A percentile compares a stretch with the other conserved stretches of the same genome.
phyloP scores from a whole-genome alignment of 2,113 vertebrate genomes.

The Leptodactylus fuscus region DNA sequence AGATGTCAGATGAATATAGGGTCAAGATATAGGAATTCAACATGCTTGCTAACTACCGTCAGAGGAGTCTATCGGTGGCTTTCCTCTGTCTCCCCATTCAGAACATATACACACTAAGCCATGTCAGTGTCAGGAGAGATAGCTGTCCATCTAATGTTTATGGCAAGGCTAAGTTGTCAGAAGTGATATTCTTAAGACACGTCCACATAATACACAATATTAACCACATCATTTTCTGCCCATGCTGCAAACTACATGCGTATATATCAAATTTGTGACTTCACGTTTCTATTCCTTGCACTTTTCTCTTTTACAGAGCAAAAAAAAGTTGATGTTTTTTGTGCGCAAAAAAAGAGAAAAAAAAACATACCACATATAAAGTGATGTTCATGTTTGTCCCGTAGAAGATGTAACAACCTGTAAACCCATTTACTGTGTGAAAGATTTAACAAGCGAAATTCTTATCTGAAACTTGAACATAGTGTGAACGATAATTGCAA shows the following conservation, averaged over 20 bases:
- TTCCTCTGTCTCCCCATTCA: too few species aligned
- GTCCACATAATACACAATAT: background rate
- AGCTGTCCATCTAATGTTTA: too few species aligned
- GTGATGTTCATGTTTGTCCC: conserved; percentile 53
- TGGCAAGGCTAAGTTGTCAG: too few species aligned
- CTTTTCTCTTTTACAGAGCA: background rate
- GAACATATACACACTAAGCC: too few species aligned
- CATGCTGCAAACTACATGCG: background rate
- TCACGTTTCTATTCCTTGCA: background rate
- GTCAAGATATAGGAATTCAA: too few species aligned
- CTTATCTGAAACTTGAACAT: conserved; percentile 68
- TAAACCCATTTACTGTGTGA: conserved; percentile 60
- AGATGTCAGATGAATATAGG: too few species aligned
- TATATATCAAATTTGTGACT: background rate
- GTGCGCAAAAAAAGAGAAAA: too few species aligned
- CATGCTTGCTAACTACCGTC: too few species aligned
- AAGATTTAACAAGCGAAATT: conserved; percentile 66
- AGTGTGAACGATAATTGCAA: conserved; percentile 68
- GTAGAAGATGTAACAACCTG: conserved; percentile 45
- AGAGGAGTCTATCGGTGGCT: too few species aligned
- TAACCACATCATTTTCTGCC: background rate
- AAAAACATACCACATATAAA: conserved; percentile 49
- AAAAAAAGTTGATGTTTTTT: too few species aligned
- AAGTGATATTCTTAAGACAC: too few species aligned
- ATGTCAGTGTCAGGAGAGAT: too few species aligned